Conservation (phyloP, 2,797 vertebrate species). For the Coreius guichenoti region DNA sequence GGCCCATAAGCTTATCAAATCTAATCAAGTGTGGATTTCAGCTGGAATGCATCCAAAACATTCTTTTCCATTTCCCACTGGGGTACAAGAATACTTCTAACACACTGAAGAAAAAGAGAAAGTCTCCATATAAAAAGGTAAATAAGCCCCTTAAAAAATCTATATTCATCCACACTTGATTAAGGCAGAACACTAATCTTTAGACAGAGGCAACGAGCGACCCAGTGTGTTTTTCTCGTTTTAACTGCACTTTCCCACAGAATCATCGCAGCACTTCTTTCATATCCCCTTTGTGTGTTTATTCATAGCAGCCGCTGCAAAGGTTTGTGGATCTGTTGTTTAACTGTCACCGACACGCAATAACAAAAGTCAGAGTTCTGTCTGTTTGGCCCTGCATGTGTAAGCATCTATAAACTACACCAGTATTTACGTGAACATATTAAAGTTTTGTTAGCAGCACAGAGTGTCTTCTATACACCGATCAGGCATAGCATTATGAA, state of each 20-base stretch:
- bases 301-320: conserved; percentile 13
- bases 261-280: conserved; percentile 12
- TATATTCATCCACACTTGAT: conserved; percentile 75
- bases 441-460: not conserved
- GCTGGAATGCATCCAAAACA: conserved; percentile 51
- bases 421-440: not conserved
- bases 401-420: not conserved
- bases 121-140: conserved; percentile 52
- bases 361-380: not conserved
- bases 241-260: conserved; percentile 55
- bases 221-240: conserved; percentile 56
- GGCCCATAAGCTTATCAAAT: conserved; percentile 64
- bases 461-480: not conserved
- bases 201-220: conserved; percentile 54
- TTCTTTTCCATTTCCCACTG: conserved; percentile 17
- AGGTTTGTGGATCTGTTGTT: conserved; percentile 12
- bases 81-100: conserved; percentile 34
- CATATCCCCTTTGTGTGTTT: conserved; percentile 8
- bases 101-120: conserved; percentile 28
- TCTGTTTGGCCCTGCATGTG: not conserved
- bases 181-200: conserved; percentile 72
- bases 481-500: no score
- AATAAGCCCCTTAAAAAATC: conserved; percentile 66
- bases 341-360: not conserved
- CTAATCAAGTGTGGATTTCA: conserved; percentile 40